Conservation (phyloP, 2,113 vertebrate genomes). For the Tetrax tetrax region DNA sequence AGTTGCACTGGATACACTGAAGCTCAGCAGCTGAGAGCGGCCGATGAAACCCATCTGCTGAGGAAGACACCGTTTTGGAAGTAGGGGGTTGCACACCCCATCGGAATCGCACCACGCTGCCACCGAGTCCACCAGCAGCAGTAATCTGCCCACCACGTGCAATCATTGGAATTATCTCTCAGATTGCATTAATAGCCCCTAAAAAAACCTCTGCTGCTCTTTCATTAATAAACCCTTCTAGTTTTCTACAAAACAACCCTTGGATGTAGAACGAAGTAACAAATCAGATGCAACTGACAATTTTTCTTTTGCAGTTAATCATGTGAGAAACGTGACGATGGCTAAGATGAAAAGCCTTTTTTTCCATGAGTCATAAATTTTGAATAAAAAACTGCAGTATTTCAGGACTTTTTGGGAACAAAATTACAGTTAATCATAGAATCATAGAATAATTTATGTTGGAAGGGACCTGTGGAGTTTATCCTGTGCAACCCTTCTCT, state of each 20-base stretch:
- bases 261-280: not conserved
- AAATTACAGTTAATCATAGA: slow-evolving; percentile 40
- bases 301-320: slow-evolving; percentile 11
- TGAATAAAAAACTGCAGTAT: slow-evolving; percentile 27
- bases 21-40: not conserved
- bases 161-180: not conserved
- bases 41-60: not conserved
- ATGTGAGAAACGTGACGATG: not conserved
- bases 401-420: slow-evolving; percentile 25
- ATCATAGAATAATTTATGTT: not conserved
- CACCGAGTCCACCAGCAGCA: accelerated
- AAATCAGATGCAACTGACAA: not conserved
- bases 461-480: not conserved
- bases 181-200: not conserved
- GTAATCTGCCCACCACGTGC: not conserved
- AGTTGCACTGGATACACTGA: not conserved
- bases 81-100: not conserved
- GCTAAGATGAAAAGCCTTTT: slow-evolving; percentile 24
- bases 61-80: accelerated
- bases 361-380: slow-evolving; percentile 42
- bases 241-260: not conserved
- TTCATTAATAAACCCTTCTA: not conserved
- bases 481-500: not conserved
- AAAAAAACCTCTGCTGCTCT: not conserved
- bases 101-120: accelerated